These are phyloP conservation scores for Rhabdomys dilectus DNA, from an alignment of 2,113 vertebrate genomes.

Conservation along the genomic window DNA sequence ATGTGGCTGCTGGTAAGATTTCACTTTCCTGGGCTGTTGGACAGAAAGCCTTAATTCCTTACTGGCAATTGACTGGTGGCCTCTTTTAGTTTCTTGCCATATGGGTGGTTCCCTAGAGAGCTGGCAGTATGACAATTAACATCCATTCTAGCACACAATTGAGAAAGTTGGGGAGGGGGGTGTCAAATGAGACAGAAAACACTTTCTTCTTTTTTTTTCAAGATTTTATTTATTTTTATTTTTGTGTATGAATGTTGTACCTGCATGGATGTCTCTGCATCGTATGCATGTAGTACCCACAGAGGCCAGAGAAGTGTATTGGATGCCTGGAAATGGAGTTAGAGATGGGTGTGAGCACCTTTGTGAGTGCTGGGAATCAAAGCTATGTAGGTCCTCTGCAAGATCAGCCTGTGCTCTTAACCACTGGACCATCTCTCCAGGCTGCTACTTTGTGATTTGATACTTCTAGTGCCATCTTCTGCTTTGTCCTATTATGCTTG, in stretches of 20 bases:
- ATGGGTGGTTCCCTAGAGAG: neutral
- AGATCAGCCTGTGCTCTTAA: neutral
- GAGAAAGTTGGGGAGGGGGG: neutral
- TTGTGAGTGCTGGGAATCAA: neutral
- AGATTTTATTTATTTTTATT: neutral
- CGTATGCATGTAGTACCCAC: neutral
- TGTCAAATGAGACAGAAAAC: neutral
- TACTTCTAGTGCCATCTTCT: neutral
- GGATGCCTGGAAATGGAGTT: neutral
- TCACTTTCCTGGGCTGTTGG: neutral
- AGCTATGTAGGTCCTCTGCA: too few species aligned
- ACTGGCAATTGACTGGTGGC: neutral
- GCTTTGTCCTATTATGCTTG: neutral
- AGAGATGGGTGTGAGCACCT: neutral
- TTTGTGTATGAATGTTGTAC: neutral
- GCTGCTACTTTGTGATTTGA: neutral
- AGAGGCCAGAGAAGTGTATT: neutral
- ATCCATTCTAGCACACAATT: neutral
- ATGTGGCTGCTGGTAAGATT: neutral
- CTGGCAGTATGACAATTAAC: neutral
- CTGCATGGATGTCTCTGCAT: neutral
- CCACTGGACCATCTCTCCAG: neutral
- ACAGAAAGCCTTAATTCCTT: neutral
- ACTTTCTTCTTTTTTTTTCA: neutral
- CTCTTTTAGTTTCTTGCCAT: neutral